Evolutionary conservation across 1,140 invertebrate species (phyloP).

Genomic region (Capitella teleta): DNA sequence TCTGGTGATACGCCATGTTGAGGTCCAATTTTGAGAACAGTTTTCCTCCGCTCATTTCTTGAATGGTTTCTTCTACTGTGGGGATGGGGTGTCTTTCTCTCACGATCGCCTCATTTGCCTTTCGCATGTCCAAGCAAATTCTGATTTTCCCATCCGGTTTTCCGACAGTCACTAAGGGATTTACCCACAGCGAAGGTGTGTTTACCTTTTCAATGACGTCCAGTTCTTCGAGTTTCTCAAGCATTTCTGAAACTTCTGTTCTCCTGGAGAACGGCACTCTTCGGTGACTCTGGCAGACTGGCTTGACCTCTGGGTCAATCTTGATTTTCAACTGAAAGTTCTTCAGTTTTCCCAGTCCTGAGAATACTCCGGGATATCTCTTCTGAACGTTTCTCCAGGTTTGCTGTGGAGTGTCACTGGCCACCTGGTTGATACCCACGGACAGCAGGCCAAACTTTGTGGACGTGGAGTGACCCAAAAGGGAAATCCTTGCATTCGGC

Average conservation of each 20-base stretch:
- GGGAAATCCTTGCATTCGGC: too few relatives aligned
- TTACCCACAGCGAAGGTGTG: conserved; percentile 6
- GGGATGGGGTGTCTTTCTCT: conserved; percentile 9
- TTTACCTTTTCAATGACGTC: conserved; percentile 11
- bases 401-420: too few relatives aligned
- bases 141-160: conserved; percentile 7
- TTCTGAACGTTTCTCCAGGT: too few relatives aligned
- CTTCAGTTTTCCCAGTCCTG: too few relatives aligned
- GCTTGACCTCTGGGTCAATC: too few relatives aligned
- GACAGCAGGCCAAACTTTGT: too few relatives aligned
- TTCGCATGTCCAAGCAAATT: conserved; percentile 9
- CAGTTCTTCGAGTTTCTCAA: conserved; percentile 4
- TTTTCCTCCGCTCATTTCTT: conserved; percentile 1
- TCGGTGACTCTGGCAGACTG: too few relatives aligned
- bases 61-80: conserved; percentile 9
- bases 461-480: too few relatives aligned
- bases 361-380: too few relatives aligned
- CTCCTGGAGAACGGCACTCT: conserved; percentile 3
- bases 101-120: conserved; percentile 5
- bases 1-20: conserved; percentile 16
- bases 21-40: conserved; percentile 16
- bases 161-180: conserved; percentile 5
- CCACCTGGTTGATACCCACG: too few relatives aligned
- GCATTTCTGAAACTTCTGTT: conserved; percentile 3
- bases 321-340: too few relatives aligned